A percentile compares a stretch with the other conserved stretches of the same genome.
phyloP scores from a whole-genome alignment of 2,113 vertebrate genomes.

The Murina feae region DNA sequence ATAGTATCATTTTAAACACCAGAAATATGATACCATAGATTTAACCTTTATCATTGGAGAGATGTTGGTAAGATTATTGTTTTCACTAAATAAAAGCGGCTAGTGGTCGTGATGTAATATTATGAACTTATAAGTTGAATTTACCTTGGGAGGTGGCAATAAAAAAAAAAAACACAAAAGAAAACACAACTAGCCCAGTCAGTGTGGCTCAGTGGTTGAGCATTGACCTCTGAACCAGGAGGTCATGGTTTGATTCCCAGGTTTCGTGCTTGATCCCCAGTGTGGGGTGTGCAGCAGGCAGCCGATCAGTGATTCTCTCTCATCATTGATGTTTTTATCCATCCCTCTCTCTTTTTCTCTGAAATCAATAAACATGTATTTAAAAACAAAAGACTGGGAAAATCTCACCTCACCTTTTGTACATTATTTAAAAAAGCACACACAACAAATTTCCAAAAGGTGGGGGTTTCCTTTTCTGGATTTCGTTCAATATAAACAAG shows the following conservation, averaged over 20 bases:
- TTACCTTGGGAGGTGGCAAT: neutral
- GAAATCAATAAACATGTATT: no score
- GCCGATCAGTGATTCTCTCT: no score
- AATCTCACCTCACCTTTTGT: neutral
- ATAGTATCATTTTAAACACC: neutral
- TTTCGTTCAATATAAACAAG: neutral
- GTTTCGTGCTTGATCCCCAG: no score
- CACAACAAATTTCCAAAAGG: neutral
- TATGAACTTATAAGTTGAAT: neutral
- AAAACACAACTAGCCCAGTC: no score
- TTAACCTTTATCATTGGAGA: constrained; percentile 2
- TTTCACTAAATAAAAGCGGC: neutral
- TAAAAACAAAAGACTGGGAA: neutral
- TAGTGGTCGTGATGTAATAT: neutral
- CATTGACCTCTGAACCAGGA: no score
- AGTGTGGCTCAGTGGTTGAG: no score
- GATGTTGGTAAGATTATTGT: constrained; percentile 26
- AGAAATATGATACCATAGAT: neutral
- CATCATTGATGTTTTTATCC: no score
- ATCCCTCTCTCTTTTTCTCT: no score
- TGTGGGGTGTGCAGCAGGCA: no score
- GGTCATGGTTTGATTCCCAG: no score
- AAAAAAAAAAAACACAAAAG: neutral
- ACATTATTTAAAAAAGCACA: neutral
- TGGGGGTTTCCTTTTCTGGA: neutral